Conservation (phyloP, 2,888 invertebrate species). For the Exephanes ischioxanthus region DNA sequence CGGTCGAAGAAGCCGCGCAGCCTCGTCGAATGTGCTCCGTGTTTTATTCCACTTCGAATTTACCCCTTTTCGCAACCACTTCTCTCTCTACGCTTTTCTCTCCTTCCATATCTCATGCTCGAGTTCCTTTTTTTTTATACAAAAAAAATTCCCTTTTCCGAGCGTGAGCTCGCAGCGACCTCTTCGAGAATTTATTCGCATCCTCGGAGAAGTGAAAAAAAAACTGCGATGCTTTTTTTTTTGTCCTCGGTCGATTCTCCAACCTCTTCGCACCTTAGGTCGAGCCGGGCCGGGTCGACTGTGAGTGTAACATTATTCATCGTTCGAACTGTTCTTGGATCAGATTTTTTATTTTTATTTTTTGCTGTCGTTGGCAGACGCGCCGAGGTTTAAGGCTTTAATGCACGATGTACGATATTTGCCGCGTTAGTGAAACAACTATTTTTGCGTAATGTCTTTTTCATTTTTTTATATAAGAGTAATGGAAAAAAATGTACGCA, state of each 20-base stretch:
- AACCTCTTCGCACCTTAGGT: background rate
- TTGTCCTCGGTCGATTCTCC: constrained; percentile 23
- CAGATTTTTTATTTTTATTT: no score
- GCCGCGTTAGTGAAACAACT: no score
- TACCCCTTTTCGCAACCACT: constrained; percentile 5
- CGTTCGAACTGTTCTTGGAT: no score
- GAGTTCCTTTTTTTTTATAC: background rate
- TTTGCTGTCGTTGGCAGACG: no score
- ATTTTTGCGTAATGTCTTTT: no score
- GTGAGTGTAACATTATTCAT: background rate
- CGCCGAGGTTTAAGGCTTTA: no score
- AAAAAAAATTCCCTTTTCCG: constrained; percentile 12
- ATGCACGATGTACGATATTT: no score
- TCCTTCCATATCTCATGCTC: background rate
- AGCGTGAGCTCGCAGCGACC: constrained; percentile 9
- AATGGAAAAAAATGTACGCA: no score
- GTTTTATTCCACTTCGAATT: constrained; percentile 7
- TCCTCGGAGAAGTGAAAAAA: background rate
- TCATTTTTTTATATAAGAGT: no score
- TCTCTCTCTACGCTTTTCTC: background rate
- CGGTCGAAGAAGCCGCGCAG: constrained; percentile 33
- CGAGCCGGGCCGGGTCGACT: background rate
- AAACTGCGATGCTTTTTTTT: constrained; percentile 22
- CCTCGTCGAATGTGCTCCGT: constrained; percentile 35
- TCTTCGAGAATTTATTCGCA: background rate